Base-by-base conservation (phyloP, 2,888 invertebrate genomes). In the Drosophila fulvimacula region DNA sequence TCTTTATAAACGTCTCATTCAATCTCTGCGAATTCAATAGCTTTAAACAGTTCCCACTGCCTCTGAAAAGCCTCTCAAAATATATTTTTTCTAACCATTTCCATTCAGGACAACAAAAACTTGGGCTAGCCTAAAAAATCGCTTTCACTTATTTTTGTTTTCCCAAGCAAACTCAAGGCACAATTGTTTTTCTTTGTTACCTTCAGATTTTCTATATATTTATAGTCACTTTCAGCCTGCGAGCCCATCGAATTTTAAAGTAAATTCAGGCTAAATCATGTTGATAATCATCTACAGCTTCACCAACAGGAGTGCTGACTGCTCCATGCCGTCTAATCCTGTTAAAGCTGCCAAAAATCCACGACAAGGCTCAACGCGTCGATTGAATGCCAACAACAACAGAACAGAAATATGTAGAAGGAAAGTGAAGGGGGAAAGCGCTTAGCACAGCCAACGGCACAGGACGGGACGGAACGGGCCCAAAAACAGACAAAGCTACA, bases 301-400 rank as follows among this genome's bases (percentile, higher is more conserved):
- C 61, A 59, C 62, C 63, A 48, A 36, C 48, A 41, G 51, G 13
- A 51, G 58, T 56, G 63, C 64, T 53, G 51, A 10, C 70, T 60
- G 83, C 71, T 24, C 38, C 36, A 38, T 24, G 39, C 71, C 71
- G 68, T 57, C 81, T 85, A 90, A 90, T 90, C 89, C 91, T 73
- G 78, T 83, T 81, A 85, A 82, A 88, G 85, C 90, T 86, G 88
- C 85, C 82, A 79, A 80, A 89, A 88, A 82, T 88, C 84, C 72
- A 73, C 72, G 69, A 53, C 74, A 75, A 67, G 81, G 75, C 83
- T 77, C 83, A 69, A 71, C 74, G 86, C 85, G 65, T 72, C 65
- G 63, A 49, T 58, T 55, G 51, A 67, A 55, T 52, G 61, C 17
- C 19, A 36, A 24, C 44, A 13, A 53, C 24, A 24, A 19, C n/a